These are phyloP conservation scores for Malurus splendens DNA, from an alignment of 2,797 vertebrate species.

Conservation along the genomic window DNA sequence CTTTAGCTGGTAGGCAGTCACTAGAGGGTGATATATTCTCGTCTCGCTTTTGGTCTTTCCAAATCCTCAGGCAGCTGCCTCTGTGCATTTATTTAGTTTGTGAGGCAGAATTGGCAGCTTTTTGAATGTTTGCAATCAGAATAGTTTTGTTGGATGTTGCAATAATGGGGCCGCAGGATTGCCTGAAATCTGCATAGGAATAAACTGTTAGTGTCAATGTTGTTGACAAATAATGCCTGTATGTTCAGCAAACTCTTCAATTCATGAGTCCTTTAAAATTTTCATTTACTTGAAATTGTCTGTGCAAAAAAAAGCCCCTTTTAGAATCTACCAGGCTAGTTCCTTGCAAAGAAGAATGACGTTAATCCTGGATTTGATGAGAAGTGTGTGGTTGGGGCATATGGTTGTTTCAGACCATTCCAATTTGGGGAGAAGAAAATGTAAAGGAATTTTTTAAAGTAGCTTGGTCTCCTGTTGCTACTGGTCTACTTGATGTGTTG, in stretches of 20 bases:
- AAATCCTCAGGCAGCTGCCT: not conserved
- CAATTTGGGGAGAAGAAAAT: not conserved
- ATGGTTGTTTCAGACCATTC: not conserved
- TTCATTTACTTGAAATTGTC: not conserved
- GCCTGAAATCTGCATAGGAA: not conserved
- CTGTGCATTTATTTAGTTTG: not conserved
- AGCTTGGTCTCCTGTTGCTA: not conserved
- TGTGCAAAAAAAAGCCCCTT: not conserved
- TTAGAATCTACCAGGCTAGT: not conserved
- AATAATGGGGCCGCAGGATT: not conserved
- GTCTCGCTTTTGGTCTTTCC: not conserved
- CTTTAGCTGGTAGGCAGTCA: not conserved
- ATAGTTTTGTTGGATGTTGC: not conserved
- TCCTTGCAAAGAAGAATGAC: not conserved
- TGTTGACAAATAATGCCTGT: not conserved
- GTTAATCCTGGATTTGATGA: not conserved
- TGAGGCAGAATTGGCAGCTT: not conserved
- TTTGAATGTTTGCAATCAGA: not conserved
- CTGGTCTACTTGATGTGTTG: not conserved
- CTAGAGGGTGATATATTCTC: not conserved
- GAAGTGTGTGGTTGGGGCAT: not conserved
- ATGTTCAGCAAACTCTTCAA: not conserved
- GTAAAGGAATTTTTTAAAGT: not conserved
- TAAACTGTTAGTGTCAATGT: not conserved
- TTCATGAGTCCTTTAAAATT: not conserved